Conservation (phyloP, 2,113 vertebrate genomes). For the Odocoileus virginianus region DNA sequence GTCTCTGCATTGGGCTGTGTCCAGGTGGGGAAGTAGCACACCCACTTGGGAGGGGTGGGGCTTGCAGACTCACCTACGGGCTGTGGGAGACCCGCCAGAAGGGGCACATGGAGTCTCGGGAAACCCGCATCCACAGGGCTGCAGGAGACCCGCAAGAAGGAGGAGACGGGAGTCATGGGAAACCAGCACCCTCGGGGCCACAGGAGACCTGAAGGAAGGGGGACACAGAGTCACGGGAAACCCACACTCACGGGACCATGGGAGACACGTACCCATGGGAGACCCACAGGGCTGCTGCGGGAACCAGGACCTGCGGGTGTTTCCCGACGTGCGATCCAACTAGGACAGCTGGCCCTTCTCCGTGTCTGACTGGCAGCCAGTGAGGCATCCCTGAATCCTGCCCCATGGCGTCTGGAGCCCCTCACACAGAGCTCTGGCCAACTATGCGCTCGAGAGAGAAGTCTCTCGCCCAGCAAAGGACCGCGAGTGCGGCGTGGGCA, state of each 20-base stretch:
- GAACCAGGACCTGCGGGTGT: background rate
- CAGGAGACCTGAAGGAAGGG: background rate
- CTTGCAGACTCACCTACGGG: background rate
- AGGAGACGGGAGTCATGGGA: background rate
- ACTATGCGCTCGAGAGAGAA: rapidly evolving
- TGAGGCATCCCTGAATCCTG: rapidly evolving
- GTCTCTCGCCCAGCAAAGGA: rapidly evolving
- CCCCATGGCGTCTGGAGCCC: background rate
- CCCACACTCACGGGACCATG: rapidly evolving
- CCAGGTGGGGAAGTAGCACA: background rate
- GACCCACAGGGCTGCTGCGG: background rate
- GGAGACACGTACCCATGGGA: background rate
- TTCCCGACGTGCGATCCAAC: rapidly evolving
- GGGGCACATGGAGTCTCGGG: too few species aligned
- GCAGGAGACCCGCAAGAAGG: rapidly evolving
- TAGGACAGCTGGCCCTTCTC: background rate
- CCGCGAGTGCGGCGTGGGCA: rapidly evolving
- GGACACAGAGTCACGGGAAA: background rate
- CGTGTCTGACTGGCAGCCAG: rapidly evolving
- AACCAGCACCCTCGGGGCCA: rapidly evolving
- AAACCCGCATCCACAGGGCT: too few species aligned
- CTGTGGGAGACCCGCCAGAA: background rate
- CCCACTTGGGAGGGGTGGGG: background rate
- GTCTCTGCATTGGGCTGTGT: rapidly evolving
- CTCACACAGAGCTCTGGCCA: background rate